These are phyloP conservation scores for Loxodonta africana DNA, from an alignment of 2,113 vertebrate genomes.

Conservation along the genomic window DNA sequence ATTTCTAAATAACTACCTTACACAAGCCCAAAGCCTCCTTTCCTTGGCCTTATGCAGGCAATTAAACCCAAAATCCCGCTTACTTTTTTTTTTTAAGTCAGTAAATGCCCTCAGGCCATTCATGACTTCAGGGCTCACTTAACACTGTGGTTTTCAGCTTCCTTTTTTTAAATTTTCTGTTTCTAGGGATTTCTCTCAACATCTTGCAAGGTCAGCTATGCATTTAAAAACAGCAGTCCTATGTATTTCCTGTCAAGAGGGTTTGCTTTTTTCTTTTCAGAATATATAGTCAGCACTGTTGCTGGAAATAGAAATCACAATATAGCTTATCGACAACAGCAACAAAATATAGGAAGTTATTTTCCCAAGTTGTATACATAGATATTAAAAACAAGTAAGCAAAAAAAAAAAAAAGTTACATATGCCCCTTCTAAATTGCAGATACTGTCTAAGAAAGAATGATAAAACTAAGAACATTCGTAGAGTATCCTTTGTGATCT, in stretches of 20 bases:
- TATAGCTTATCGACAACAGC: neutral
- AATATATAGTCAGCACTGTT: constrained; percentile 48
- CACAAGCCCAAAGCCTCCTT: neutral
- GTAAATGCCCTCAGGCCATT: neutral
- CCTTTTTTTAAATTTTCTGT: constrained; percentile 47
- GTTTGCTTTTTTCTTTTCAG: neutral
- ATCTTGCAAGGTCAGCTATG: constrained; percentile 62
- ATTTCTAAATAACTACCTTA: neutral
- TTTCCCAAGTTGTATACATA: neutral
- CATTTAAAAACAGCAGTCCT: constrained; percentile 48
- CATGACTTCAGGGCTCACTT: neutral
- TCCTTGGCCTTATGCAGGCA: neutral
- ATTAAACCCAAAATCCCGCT: neutral
- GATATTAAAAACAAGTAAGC: neutral
- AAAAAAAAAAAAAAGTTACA: neutral
- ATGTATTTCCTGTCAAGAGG: neutral
- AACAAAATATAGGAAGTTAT: neutral
- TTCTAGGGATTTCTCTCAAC: constrained; percentile 61
- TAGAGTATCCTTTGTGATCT: neutral
- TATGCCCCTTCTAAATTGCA: neutral
- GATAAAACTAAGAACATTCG: neutral
- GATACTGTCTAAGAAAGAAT: neutral
- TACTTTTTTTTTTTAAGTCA: neutral
- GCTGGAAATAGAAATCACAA: constrained; percentile 60
- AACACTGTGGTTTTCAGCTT: constrained; percentile 38